Evolutionary conservation across 2,797 vertebrate species (phyloP), one percentile per base, ranked within the genome.

Genomic region (Syncerus caffer): DNA sequence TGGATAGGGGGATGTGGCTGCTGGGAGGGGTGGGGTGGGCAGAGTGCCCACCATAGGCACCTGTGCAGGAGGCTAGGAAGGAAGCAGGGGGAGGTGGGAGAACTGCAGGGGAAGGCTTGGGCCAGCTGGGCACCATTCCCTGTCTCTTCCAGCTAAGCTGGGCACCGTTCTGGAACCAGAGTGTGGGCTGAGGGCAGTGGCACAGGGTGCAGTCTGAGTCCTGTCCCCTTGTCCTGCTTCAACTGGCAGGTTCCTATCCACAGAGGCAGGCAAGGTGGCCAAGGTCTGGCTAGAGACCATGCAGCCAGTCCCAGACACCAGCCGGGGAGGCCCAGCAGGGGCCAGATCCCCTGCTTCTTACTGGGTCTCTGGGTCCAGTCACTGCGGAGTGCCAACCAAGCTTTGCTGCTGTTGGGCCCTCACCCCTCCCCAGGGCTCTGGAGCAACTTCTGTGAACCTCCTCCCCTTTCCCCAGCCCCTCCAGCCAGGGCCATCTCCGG

Each of bases 41-140:
- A 1, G 4, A 4, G 38, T 2, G n/a, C 15, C 64, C 15, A 17
- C 58, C 45, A 27, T 58, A 1, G 80, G 23, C 8, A 27, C 78
- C 29, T 51, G 60, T 31, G 27, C 47, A 50, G 12, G 47, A 2
- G 53, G n/a, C 57, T 34, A 29, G 6, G 90, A 29, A 58, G 31
- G 25, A 51, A 82, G 55, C 29, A 11, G 19, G 11, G 38, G 16
- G 25, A n/a, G 74, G 45, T 0, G 11, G 31, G 86, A 21, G 19
- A 9, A 19, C 6, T 23, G 21, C 27, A 1, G 0, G 42, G 23
- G 42, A 31, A 14, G 58, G 60, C 4, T 1, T 45, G 0, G 13
- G 19, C 42, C n/a, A 4, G 16, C 5, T 23, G 1, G 4, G 12
- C 2, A n/a, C 47, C 2, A 10, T 53, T 23, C 19, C 25, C 11